Conservation (phyloP, 2,797 vertebrate genomes). For the Danio choprae region DNA sequence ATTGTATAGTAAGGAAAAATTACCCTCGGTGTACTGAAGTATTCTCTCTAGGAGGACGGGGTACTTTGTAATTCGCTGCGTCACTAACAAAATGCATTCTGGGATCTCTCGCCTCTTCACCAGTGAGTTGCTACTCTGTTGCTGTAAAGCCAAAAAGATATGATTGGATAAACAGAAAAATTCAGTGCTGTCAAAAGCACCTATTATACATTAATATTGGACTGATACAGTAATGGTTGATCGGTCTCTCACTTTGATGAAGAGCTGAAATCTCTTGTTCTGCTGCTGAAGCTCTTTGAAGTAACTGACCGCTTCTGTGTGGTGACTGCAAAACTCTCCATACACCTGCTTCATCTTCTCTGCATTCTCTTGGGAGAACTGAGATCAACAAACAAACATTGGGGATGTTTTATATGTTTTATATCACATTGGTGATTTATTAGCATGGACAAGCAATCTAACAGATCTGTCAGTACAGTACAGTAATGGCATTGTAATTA, state of each 20-base stretch:
- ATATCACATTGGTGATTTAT: too few species aligned
- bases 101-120: slow-evolving; percentile 91
- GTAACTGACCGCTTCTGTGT: slow-evolving; percentile 91
- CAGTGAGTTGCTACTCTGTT: slow-evolving; percentile 92
- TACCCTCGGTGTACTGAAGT: slow-evolving; percentile 89
- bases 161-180: not conserved
- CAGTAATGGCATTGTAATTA: too few species aligned
- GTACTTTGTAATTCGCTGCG: slow-evolving; percentile 97
- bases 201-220: not conserved
- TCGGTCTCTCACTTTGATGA: slow-evolving; percentile 88
- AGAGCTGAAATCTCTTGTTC: slow-evolving; percentile 94
- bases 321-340: slow-evolving; percentile 95
- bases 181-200: not conserved
- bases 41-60: slow-evolving; percentile 96
- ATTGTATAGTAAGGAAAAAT: slow-evolving; percentile 39
- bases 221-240: not conserved
- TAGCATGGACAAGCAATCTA: too few species aligned
- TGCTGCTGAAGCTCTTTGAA: slow-evolving; percentile 95
- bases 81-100: slow-evolving; percentile 95
- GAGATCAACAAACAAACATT: slow-evolving; percentile 40
- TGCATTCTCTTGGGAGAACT: slow-evolving; percentile 95
- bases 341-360: slow-evolving; percentile 91
- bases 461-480: too few species aligned
- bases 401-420: not conserved
- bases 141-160: slow-evolving; percentile 71